Evolutionary conservation across 2,797 vertebrate species (phyloP).

Genomic region (Liparis tanakae): DNA sequence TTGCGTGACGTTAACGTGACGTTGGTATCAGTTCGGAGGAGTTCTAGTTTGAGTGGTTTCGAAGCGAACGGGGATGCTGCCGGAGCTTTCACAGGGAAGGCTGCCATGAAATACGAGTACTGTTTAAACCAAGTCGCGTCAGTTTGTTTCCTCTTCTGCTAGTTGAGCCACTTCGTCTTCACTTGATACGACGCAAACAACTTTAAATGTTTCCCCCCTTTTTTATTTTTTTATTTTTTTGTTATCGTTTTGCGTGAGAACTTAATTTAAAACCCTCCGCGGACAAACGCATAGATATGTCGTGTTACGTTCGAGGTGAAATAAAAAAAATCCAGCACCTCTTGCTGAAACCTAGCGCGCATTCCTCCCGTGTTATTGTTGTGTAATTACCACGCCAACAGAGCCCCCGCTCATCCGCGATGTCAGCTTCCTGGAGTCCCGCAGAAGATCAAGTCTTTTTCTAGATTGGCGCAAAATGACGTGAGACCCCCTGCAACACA

Average conservation of each 20-base stretch:
- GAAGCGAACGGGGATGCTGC: constrained; percentile 48
- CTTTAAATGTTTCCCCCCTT: neutral
- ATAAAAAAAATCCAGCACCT: neutral
- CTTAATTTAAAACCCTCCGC: neutral
- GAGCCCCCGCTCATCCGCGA: neutral
- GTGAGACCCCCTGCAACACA: neutral
- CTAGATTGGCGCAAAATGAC: neutral
- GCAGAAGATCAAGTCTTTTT: neutral
- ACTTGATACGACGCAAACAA: neutral
- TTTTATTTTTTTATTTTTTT: neutral
- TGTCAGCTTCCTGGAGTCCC: neutral
- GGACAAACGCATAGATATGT: neutral
- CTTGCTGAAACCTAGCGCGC: neutral
- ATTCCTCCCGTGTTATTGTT: constrained; percentile 15
- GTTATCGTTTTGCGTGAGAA: neutral
- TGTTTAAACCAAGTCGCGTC: neutral
- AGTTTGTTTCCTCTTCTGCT: neutral
- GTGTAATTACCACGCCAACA: constrained; percentile 16
- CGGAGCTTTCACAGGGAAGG: constrained; percentile 38
- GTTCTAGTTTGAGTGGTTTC: neutral
- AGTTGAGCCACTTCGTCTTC: neutral
- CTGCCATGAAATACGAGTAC: constrained; percentile 32
- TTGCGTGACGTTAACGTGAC: neutral
- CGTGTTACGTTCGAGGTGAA: neutral
- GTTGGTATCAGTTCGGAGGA: accelerated